These are phyloP conservation scores for Trachops cirrhosus DNA, from an alignment of 2,797 vertebrate genomes.

Conservation along the genomic window DNA sequence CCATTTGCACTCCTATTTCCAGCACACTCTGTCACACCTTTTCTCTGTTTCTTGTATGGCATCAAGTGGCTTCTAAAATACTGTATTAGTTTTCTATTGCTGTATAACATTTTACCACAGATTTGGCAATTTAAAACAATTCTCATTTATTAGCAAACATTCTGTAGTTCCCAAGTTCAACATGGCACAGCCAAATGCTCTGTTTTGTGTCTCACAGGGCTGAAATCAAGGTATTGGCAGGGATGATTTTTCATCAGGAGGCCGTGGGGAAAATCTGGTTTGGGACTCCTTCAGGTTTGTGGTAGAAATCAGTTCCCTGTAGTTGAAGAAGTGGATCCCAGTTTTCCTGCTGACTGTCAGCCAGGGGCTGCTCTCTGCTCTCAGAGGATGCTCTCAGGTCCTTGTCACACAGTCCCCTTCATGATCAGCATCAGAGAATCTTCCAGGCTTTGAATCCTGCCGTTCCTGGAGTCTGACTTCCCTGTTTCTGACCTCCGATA, in stretches of 20 bases:
- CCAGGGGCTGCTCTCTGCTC: neutral
- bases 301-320: neutral
- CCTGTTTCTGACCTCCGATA: neutral
- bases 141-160: neutral
- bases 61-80: neutral
- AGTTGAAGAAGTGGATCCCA: neutral
- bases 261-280: neutral
- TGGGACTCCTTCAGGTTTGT: neutral
- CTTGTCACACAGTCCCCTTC: neutral
- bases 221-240: neutral
- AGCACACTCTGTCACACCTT: neutral
- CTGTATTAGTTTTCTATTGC: neutral
- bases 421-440: neutral
- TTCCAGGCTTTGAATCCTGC: neutral
- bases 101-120: neutral
- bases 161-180: neutral
- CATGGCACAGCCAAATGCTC: neutral
- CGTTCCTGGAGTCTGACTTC: neutral
- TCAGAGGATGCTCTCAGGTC: neutral
- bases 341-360: neutral
- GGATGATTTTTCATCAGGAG: neutral
- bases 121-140: neutral
- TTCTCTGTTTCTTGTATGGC: neutral
- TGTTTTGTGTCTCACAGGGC: neutral
- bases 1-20: neutral